phyloP scores from a whole-genome alignment of 2,797 vertebrate genomes.

The Hozukius guyotensis region DNA sequence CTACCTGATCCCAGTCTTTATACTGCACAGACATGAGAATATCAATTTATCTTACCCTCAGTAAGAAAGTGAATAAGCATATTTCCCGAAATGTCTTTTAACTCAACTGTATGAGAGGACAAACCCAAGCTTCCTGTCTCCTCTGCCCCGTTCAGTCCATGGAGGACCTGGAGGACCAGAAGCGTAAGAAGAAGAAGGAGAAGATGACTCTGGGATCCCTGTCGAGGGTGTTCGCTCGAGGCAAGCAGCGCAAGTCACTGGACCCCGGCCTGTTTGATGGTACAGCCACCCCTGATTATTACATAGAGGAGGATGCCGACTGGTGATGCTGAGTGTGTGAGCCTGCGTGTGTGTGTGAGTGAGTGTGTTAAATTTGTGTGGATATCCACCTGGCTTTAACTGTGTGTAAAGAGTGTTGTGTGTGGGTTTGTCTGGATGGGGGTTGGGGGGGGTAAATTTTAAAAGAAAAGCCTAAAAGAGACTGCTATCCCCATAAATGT shows the following conservation, averaged over 20 bases:
- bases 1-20: not conserved
- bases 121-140: slow-evolving; percentile 22
- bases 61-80: not conserved
- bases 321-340: slow-evolving; percentile 87
- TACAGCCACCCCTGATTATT: slow-evolving; percentile 95
- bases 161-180: slow-evolving; percentile 99
- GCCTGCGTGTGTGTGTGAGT: slow-evolving; percentile 43
- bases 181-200: slow-evolving; percentile 99
- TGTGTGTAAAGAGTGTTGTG: slow-evolving; percentile 46
- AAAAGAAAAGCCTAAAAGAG: slow-evolving; percentile 68
- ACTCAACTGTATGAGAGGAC: not conserved
- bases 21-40: not conserved
- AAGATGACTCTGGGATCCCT: slow-evolving; percentile 98
- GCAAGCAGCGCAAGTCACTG: slow-evolving; percentile 96
- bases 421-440: slow-evolving; percentile 29
- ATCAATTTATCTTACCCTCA: not conserved
- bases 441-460: slow-evolving; percentile 27
- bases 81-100: slow-evolving; percentile 3
- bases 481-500: slow-evolving; percentile 86
- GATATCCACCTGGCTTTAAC: slow-evolving; percentile 50
- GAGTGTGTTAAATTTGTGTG: slow-evolving; percentile 51
- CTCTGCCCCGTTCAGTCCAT: slow-evolving; percentile 86
- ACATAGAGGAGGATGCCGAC: slow-evolving; percentile 98
- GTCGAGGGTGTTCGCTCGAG: slow-evolving; percentile 94
- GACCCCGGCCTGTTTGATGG: slow-evolving; percentile 97